Conservation (phyloP, 2,113 vertebrate species). For the Dromaius novaehollandiae region DNA sequence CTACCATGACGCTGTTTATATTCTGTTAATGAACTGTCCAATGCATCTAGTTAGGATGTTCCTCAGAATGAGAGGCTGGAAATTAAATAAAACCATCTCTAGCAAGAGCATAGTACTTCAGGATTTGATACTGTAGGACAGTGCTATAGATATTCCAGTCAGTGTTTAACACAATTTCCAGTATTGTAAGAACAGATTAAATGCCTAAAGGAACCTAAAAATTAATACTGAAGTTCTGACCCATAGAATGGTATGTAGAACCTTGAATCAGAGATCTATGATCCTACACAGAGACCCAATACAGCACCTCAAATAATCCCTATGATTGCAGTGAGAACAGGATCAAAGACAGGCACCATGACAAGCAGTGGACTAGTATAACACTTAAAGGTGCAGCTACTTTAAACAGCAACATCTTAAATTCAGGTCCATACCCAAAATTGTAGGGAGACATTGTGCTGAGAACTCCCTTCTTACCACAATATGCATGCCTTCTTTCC, state of each 20-base stretch:
- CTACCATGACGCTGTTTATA: fast-evolving
- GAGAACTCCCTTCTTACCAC: neutral
- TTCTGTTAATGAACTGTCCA: neutral
- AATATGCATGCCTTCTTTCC: fast-evolving
- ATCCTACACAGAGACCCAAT: too few relatives aligned
- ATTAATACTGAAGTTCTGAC: neutral
- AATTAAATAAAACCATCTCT: neutral
- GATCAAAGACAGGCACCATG: neutral
- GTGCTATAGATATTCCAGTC: neutral
- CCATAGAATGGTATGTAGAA: neutral
- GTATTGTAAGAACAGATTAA: neutral
- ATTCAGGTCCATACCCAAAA: neutral
- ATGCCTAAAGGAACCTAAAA: neutral
- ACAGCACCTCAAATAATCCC: neutral
- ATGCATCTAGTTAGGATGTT: neutral
- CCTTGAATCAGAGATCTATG: fast-evolving
- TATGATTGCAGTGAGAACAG: neutral
- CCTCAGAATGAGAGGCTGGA: neutral
- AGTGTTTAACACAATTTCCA: neutral
- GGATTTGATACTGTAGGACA: neutral
- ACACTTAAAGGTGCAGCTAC: fast-evolving
- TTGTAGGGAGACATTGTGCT: fast-evolving
- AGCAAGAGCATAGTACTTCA: neutral
- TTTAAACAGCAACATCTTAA: neutral
- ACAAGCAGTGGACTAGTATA: neutral